Evolutionary conservation across 2,797 vertebrate species (phyloP), one percentile per base, ranked within the genome.

Genomic region (Champsocephalus gunnari): DNA sequence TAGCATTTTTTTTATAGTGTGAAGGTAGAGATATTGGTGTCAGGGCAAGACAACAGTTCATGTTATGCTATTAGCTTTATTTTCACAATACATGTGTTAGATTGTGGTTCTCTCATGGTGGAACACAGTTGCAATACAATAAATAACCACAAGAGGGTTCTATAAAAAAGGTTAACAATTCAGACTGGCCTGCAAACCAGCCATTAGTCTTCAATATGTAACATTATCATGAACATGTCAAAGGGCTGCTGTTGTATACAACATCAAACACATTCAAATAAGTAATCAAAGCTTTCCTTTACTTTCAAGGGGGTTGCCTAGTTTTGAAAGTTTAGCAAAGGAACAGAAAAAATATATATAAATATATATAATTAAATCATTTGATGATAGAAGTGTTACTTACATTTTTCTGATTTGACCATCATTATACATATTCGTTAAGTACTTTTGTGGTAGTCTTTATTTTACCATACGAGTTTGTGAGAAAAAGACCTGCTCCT

Each of bases 61-160:
- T 14, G 5, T 34, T 9, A 38, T 14, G 1, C 12, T 5, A 9
- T 9, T 21, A 0, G 45, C 45, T 50, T 66, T n/a, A 59, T 8
- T 44, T 62, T 19, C n/a, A 13, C 47, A 58, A 12, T 11, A 63
- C 11, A 38, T 61, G 0, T 24, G 13, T 4, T 8, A 53, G 14
- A 45, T 50, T 13, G 5, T 24, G 4, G 1, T 49, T 10, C 12
- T 21, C 0, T 19, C 1, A 6, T 17, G 14, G 9, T 12, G 16
- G 7, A 1, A 3, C 4, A 10, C 3, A 48, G 8, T 5, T 85
- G 78, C 32, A 81, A 32, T 73, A 14, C 51, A 38, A 24, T 0
- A 57, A 41, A 45, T 47, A 1, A 60, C 80, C 92, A 91, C 86
- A 75, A 84, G 90, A 86, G 85, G 74, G 88, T 0, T 76, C 38